These are phyloP conservation scores for Paramormyrops hopkinsi DNA, from an alignment of 2,797 vertebrate genomes.

Conservation along the genomic window DNA sequence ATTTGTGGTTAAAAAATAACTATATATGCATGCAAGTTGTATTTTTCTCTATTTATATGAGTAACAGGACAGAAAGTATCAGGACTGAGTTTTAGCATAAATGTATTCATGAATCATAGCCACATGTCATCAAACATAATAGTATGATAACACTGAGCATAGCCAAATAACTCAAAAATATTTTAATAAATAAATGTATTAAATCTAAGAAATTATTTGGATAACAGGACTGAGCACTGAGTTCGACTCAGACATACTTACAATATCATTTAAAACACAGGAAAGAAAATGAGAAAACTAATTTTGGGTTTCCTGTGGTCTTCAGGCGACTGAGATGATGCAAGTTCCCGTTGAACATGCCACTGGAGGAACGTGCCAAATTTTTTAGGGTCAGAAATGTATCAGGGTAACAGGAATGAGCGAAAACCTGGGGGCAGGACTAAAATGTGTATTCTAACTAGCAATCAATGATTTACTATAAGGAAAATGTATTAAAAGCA, in stretches of 20 bases:
- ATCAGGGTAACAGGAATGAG: neutral
- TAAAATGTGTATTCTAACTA: neutral
- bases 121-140: neutral
- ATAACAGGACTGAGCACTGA: neutral
- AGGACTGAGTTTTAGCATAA: neutral
- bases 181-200: neutral
- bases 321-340: neutral
- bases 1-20: neutral
- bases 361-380: neutral
- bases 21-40: neutral
- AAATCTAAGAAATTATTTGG: neutral
- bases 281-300: neutral
- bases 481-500: neutral
- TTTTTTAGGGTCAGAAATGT: neutral
- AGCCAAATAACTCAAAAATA: neutral
- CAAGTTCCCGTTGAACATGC: neutral
- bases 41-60: neutral
- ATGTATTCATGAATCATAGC: neutral
- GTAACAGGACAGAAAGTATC: neutral
- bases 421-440: neutral
- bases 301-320: neutral
- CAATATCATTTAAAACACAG: neutral
- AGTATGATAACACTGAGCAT: neutral
- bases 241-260: neutral
- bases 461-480: neutral